A percentile compares a stretch with the other conserved stretches of the same genome.
Conservation (phyloP, 1,140 invertebrate genomes). For the Calycopis cecrops region DNA sequence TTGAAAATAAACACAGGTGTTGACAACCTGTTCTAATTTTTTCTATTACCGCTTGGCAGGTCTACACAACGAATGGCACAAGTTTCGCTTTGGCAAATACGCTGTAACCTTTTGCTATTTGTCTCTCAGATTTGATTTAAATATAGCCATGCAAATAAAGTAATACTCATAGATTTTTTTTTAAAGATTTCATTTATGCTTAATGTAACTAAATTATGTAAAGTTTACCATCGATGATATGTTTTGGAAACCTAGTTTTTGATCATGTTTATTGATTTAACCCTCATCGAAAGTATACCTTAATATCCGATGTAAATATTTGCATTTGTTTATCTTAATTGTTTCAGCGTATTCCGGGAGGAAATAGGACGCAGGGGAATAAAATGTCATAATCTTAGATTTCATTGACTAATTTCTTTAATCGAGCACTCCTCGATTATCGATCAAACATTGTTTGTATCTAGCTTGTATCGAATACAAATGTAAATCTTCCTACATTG, state of each 20-base stretch:
- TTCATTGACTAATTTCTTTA: constrained; percentile 3
- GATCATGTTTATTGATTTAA: not conserved
- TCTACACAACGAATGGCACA: constrained; percentile 24
- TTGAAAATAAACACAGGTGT: constrained; percentile 23
- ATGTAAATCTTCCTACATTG: constrained; percentile 9
- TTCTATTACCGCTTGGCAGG: constrained; percentile 24
- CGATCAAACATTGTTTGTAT: constrained; percentile 5
- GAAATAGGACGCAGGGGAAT: constrained; percentile 25
- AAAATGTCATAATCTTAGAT: constrained; percentile 6
- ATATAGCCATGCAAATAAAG: not conserved
- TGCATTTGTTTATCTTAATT: constrained; percentile 50
- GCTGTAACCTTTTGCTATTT: constrained; percentile 21
- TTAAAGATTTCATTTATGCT: not conserved
- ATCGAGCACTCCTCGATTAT: not conserved
- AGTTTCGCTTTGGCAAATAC: constrained; percentile 22
- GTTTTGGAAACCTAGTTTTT: not conserved
- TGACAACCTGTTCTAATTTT: constrained; percentile 31
- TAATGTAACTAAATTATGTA: not conserved
- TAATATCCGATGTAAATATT: constrained; percentile 29
- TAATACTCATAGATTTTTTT: not conserved
- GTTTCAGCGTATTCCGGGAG: constrained; percentile 55
- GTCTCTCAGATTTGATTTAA: not conserved
- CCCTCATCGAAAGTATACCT: constrained; percentile 9
- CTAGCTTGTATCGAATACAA: not conserved
- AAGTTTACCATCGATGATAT: constrained; percentile 4